Conservation (phyloP, 2,797 vertebrate genomes). For the Melanotaenia nigrans region DNA sequence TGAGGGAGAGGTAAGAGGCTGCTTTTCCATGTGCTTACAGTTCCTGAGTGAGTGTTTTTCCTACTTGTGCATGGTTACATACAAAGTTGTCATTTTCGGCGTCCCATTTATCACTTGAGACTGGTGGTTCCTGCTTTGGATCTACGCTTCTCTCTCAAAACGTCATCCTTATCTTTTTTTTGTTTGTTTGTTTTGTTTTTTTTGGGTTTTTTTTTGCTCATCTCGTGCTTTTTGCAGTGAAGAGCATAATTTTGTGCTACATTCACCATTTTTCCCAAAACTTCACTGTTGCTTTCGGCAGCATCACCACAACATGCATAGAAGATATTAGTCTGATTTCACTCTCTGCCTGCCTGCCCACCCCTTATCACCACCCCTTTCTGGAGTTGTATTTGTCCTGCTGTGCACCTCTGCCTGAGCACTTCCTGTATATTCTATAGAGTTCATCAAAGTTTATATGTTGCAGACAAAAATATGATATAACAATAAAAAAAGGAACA, state of each 20-base stretch:
- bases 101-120: constrained; percentile 31
- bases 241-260: constrained; percentile 59
- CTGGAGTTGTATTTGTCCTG: constrained; percentile 42
- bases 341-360: constrained; percentile 74
- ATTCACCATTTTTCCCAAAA: constrained; percentile 37
- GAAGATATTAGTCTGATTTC: constrained; percentile 66
- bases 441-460: constrained; percentile 28
- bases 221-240: constrained; percentile 62
- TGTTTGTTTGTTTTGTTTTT: constrained; percentile 27
- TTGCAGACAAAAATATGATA: constrained; percentile 6
- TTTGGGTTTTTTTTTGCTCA: constrained; percentile 55
- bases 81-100: constrained; percentile 43
- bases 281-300: constrained; percentile 58
- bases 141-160: constrained; percentile 31
- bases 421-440: constrained; percentile 32
- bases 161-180: background rate
- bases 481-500: background rate
- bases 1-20: constrained; percentile 85
- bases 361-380: constrained; percentile 39
- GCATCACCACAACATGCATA: constrained; percentile 45
- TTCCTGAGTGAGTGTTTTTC: constrained; percentile 37
- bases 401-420: constrained; percentile 53
- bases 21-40: constrained; percentile 61
- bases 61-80: constrained; percentile 68
- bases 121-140: constrained; percentile 56